These are phyloP conservation scores for Chinchilla lanigera DNA, from an alignment of 2,113 vertebrate genomes.

Conservation along the genomic window DNA sequence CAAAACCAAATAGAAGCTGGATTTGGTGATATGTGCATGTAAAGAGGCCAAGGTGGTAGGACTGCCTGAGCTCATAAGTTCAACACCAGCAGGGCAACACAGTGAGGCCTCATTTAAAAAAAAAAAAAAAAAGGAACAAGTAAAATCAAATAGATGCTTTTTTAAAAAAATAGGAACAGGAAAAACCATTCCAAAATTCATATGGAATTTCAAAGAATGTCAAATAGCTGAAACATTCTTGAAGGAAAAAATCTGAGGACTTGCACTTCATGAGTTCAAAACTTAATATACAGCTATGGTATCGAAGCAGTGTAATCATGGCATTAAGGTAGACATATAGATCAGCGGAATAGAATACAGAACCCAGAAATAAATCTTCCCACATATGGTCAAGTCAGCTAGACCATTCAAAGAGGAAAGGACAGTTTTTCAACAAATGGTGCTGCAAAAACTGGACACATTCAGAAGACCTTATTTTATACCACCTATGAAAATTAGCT, in stretches of 20 bases:
- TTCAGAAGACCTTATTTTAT: neutral
- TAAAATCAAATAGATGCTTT: neutral
- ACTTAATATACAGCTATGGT: neutral
- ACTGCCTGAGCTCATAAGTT: neutral
- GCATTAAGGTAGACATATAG: neutral
- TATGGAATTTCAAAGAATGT: neutral
- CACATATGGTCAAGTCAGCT: neutral
- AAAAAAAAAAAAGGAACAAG: neutral
- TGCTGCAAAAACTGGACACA: neutral
- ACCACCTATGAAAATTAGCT: neutral
- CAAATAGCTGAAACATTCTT: neutral
- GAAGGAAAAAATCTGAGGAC: neutral
- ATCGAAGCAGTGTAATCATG: neutral
- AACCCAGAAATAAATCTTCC: neutral
- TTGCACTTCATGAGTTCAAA: neutral
- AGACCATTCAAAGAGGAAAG: neutral
- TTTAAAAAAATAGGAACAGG: neutral
- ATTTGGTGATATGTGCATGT: neutral
- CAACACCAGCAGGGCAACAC: neutral
- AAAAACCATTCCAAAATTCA: neutral
- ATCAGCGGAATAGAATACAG: neutral
- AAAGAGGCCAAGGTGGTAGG: neutral
- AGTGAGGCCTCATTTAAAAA: neutral
- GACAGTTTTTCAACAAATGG: neutral
- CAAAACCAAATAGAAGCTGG: neutral